These are phyloP conservation scores for Pachyseris speciosa DNA, from an alignment of 64 coral and sea anemone genomes.

Conservation along the genomic window DNA sequence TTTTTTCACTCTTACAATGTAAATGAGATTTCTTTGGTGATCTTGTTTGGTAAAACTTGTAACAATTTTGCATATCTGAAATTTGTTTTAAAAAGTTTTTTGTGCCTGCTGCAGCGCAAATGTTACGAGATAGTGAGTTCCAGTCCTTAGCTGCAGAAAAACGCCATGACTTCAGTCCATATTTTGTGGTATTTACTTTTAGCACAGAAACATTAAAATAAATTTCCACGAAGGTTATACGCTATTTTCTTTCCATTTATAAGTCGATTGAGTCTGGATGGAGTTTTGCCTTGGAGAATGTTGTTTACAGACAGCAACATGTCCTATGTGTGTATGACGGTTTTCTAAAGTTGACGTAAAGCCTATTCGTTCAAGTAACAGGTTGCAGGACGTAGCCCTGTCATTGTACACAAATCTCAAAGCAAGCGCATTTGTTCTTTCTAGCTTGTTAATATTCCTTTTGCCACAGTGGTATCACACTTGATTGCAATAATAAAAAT, in stretches of 20 bases:
- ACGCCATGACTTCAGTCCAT: not conserved
- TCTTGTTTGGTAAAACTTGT: no score
- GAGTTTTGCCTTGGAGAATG: not conserved
- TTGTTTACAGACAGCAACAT: not conserved
- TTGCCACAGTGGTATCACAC: constrained; percentile 1
- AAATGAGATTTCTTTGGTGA: no score
- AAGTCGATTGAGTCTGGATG: not conserved
- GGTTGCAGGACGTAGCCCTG: not conserved
- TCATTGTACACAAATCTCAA: not conserved
- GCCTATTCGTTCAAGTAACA: not conserved
- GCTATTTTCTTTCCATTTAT: not conserved
- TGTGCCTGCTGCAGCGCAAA: not conserved
- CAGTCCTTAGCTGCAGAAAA: not conserved
- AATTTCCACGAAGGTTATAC: not conserved
- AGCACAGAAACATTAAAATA: not conserved
- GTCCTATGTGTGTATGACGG: not conserved
- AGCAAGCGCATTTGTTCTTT: not conserved
- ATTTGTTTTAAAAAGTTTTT: not conserved
- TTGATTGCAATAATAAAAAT: not conserved
- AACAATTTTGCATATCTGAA: no score
- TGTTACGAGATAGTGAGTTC: not conserved
- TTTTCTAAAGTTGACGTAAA: not conserved
- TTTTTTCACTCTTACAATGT: no score
- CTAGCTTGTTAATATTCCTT: not conserved
- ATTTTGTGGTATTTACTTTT: not conserved